These are phyloP conservation scores for Neopipo cinnamomea DNA, from an alignment of 2,113 vertebrate genomes.

Conservation along the genomic window DNA sequence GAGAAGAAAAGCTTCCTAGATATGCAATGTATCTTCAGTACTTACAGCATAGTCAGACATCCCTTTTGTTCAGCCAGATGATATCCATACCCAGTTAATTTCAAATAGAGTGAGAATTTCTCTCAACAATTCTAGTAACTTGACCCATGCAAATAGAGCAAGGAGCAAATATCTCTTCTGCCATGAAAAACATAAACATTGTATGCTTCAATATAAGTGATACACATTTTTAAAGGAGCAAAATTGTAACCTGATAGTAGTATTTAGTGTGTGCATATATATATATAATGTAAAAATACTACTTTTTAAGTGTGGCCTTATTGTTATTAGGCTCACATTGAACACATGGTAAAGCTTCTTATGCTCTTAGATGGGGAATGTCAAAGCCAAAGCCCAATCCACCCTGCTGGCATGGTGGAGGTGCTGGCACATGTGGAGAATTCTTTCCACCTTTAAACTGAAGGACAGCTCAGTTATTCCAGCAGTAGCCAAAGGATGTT, in stretches of 20 bases:
- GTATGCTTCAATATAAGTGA: not conserved
- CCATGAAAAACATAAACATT: not conserved
- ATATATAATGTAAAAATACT: not conserved
- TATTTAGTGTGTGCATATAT: not conserved
- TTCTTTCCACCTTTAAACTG: not conserved
- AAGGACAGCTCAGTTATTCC: not conserved
- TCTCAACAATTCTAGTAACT: not conserved
- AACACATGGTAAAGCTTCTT: not conserved
- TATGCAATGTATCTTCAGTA: not conserved
- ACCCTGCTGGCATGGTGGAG: not conserved
- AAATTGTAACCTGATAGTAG: not conserved
- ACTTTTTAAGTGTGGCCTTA: not conserved
- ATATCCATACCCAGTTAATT: conserved; percentile 8
- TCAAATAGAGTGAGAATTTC: not conserved
- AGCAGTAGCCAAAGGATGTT: not conserved
- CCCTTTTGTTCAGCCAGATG: conserved; percentile 12
- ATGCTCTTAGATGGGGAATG: not conserved
- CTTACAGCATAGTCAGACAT: not conserved
- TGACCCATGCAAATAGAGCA: not conserved
- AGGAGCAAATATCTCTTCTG: not conserved
- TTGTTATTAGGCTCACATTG: not conserved
- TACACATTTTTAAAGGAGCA: not conserved
- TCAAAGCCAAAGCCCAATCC: not conserved
- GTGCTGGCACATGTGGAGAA: not conserved
- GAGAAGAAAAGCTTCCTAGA: conserved; percentile 35